Base-by-base conservation (phyloP, 2,113 vertebrate species). In the Neoarius graeffei region DNA sequence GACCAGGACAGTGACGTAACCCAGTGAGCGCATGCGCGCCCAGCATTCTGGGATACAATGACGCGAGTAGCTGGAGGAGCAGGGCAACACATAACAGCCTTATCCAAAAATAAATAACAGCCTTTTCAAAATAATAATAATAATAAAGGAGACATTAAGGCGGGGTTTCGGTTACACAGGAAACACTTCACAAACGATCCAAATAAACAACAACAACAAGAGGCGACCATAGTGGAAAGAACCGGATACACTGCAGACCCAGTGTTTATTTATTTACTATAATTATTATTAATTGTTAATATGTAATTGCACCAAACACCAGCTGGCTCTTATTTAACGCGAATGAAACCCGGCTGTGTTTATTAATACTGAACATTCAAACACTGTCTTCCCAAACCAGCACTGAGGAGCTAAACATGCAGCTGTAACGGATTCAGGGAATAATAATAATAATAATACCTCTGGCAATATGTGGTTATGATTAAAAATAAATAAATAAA, bases 391-490 rank as follows among this genome's bases (percentile, higher is more conserved):
- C 9, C 8, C 9, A 64, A 64, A 73, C 2, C 10, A 17, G 71
- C 30, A 85, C 4, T n/a, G 59, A 59, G n/a, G 27, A 71, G 69
- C 23, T 52, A 9, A 59, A 30, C 64, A 84, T n/a, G 62, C 60
- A 91, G 88, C 89, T 42, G 4, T 35, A n/a, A 19, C 83, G 76
- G 87, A 83, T 92, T 42, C 42, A 42, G 42, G 4, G 42, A 0
- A 42, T 42, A 4, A 42, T 42, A 42, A 42, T 42, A 42, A 42
- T 42, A 42, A 42, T 42, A 42, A 42, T 81, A 5, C 15, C 30
- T 42, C 4, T 73, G 69, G 69, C 17, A 19, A 73, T 42, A 35
- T 42, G 30, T 7, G 7, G 23, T 27, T 4, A 1, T 66, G 25
- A 27, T 27, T 10, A 19, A 30, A 71, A 35, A 74, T 7, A 71